Evolutionary conservation across 2,888 invertebrate genomes (phyloP), one percentile per base, ranked within the genome.

Genomic region (Megamerina dolium): DNA sequence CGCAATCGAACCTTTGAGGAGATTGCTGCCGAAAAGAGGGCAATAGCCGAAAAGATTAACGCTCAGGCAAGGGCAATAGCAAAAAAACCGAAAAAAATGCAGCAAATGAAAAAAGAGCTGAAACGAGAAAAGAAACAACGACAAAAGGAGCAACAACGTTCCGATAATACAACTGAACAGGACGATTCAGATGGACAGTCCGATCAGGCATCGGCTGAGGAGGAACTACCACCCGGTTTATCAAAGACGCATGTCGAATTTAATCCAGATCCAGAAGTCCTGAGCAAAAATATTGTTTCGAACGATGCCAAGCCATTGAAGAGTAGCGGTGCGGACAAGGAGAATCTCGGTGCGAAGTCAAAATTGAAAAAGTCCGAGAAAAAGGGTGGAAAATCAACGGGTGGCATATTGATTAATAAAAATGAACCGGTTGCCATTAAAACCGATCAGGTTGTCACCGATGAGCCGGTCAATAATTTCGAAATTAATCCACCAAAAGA

Each of bases 401-500:
- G 61, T 21, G 66, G 70, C n/a, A 72, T 72, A 40, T 53, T 72
- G 42, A 49, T 64, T 3, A 67, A 70, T 46, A 72, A 72, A 49
- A 60, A 60, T 43, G 70, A 71, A 40, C 48, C 63, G 1, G 49
- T 60, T 30, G 33, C 57, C 16, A 50, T 64, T 0, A 63, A 62
- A 23, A 61, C 61, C n/a, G 43, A 36, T 8, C 23, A 41, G 3
- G 19, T 45, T 19, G 32, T 75, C 51, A 69, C 45, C 18, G 49
- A 48, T 1, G 60, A 56, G 9, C 50, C 77, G 46, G 55, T 74
- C 37, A 89, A 88, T 77, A 81, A 83, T 72, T 87, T 88, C 73
- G 85, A 86, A 63, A 75, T 80, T 63, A 82, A 80, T 68, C 82
- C 81, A 56, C 89, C 90, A 39, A 89, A 88, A 75, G 90, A 90